Base-by-base conservation (phyloP, 2,113 vertebrate species). In the Geococcyx californianus region DNA sequence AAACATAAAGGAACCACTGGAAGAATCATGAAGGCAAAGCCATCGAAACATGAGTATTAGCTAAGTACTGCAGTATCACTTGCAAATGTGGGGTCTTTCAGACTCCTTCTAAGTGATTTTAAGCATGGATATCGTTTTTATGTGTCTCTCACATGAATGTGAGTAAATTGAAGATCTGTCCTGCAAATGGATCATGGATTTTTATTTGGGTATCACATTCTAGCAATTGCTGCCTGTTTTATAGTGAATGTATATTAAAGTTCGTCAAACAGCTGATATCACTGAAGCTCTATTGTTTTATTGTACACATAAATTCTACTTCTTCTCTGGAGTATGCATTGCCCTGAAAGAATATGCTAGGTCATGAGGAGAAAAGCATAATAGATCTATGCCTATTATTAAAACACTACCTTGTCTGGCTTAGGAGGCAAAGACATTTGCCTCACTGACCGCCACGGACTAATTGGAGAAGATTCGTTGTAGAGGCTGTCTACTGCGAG, bases 51-150 rank as follows among this genome's bases (percentile, higher is more conserved):
- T 95, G 97, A 97, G 97, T 79, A 77, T 96, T 92, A 84, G 95
- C 93, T 96, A 94, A 97, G 94, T 89, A 96, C 85, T 84, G 89
- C 87, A 79, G 93, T 97, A 97, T 97, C 93, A 66, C 90, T 97
- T 98, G 97, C 97, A 97, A 97, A 94, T 91, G 94, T 77, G 93
- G 59, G 94, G 90, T 97, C 96, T 89, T 90, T 96, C 74, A 90
- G 95, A 83, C 95, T 95, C 92, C 87, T 97, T 91, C 95, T 96
- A 96, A 97, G 97, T 95, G 93, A 94, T 95, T 97, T 97, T 95
- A 97, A 96, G 92, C 92, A 94, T 79, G 97, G 96, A 52, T 97
- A 96, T 97, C 18, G 82, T 95, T 97, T 98, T 97, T 97, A 97
- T 96, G 93, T 90, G 91, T 87, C 84, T 93, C 90, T 90, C 92